phyloP scores from a whole-genome alignment of 2,888 invertebrate genomes.

The Andrena bicolor region DNA sequence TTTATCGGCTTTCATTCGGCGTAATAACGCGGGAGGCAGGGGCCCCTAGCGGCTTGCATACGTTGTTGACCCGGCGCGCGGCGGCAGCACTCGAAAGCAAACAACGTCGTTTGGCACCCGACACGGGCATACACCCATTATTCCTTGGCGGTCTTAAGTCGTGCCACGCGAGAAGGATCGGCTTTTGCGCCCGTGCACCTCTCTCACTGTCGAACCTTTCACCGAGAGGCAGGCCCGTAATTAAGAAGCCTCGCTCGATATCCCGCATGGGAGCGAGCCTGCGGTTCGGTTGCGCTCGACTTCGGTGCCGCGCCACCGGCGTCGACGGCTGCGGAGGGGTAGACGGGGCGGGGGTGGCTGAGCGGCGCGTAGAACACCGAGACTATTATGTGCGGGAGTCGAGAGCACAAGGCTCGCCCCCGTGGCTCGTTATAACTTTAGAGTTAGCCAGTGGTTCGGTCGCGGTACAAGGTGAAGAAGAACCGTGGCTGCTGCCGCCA shows the following conservation, averaged over 20 bases:
- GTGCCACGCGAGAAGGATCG: slow-evolving; percentile 60
- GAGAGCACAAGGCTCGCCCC: slow-evolving; percentile 73
- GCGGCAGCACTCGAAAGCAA: slow-evolving; percentile 42
- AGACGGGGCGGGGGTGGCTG: slow-evolving; percentile 30
- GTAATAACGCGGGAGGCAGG: slow-evolving; percentile 51
- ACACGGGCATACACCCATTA: slow-evolving; percentile 54
- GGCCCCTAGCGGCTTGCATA: slow-evolving; percentile 1
- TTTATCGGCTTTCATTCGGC: slow-evolving; percentile 55
- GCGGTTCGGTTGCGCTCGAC: slow-evolving; percentile 57
- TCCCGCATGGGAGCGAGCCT: slow-evolving; percentile 56
- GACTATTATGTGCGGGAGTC: slow-evolving; percentile 74
- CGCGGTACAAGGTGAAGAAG: slow-evolving; percentile 77
- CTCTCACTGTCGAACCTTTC: slow-evolving; percentile 56
- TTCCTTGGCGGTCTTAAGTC: slow-evolving; percentile 60
- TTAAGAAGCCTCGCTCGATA: slow-evolving; percentile 73
- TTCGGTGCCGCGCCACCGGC: slow-evolving; percentile 49
- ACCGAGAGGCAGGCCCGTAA: slow-evolving; percentile 63
- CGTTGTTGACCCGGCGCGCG: slow-evolving; percentile 42
- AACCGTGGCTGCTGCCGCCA: slow-evolving; percentile 49
- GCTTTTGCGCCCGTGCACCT: slow-evolving; percentile 35
- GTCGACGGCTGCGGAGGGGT: slow-evolving; percentile 38
- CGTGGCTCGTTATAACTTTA: slow-evolving; percentile 80
- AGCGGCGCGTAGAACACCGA: slow-evolving; percentile 66
- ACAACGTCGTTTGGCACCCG: slow-evolving; percentile 60
- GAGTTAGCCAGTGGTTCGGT: slow-evolving; percentile 78